phyloP scores from a whole-genome alignment of 2,888 invertebrate genomes.

The Kuschelorhynchus macadamiae region DNA sequence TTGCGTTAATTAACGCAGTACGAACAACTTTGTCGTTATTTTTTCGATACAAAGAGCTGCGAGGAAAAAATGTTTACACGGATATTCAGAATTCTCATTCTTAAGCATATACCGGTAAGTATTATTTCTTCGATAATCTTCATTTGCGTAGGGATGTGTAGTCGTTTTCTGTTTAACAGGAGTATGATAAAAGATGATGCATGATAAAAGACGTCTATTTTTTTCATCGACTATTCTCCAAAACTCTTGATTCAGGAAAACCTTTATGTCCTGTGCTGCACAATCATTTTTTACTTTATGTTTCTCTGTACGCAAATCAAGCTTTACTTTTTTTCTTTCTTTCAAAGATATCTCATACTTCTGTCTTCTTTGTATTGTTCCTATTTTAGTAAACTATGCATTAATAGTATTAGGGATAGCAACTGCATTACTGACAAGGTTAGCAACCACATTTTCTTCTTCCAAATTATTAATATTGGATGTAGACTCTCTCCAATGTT shows the following conservation, averaged over 20 bases:
- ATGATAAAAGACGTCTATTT: conserved; percentile 3
- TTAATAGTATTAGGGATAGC: neutral
- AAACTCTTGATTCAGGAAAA: conserved; percentile 8
- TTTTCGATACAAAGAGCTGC: conserved; percentile 1
- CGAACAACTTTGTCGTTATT: conserved; percentile 14
- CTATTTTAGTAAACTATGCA: conserved; percentile 3
- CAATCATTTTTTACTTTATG: conserved; percentile 1
- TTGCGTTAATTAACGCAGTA: conserved; percentile 16
- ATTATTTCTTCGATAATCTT: conserved; percentile 11
- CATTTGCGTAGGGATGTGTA: neutral
- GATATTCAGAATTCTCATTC: conserved; percentile 1
- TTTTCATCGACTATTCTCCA: conserved; percentile 3
- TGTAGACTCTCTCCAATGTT: too few species aligned
- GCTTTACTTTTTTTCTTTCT: conserved; percentile 6
- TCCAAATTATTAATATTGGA: too few species aligned
- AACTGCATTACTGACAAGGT: too few species aligned
- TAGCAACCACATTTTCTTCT: too few species aligned
- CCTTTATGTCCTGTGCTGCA: neutral
- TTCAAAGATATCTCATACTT: neutral
- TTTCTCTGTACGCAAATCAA: neutral
- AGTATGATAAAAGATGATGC: conserved; percentile 10
- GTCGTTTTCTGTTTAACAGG: conserved; percentile 9
- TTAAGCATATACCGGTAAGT: conserved; percentile 7
- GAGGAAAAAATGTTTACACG: conserved; percentile 14
- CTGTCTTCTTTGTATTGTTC: conserved; percentile 8